A percentile compares a stretch with the other conserved stretches of the same genome.
These are phyloP conservation scores for Meandrusa payeni DNA, from an alignment of 2,888 invertebrate genomes.

Conservation along the genomic window DNA sequence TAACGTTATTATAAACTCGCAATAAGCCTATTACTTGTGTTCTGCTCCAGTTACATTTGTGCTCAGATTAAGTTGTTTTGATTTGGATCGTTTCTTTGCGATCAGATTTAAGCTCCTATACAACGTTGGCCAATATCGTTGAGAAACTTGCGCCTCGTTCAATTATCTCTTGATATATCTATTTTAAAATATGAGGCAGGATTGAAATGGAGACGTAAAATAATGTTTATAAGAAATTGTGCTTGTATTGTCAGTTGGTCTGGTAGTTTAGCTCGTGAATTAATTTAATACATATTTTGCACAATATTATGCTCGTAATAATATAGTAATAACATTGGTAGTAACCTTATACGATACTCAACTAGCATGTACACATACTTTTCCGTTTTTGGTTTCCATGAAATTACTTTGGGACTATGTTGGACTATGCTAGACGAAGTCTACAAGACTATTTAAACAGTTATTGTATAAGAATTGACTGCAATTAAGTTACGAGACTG, in stretches of 20 bases:
- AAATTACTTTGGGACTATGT: too few relatives aligned
- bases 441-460: too few relatives aligned
- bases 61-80: slow-evolving; percentile 58
- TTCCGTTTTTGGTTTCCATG: too few relatives aligned
- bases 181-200: slow-evolving; percentile 16
- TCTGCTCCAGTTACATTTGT: slow-evolving; percentile 40
- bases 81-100: slow-evolving; percentile 49
- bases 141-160: slow-evolving; percentile 18
- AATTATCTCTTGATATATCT: slow-evolving; percentile 24
- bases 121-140: slow-evolving; percentile 13
- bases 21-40: slow-evolving; percentile 31
- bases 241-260: background rate
- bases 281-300: too few relatives aligned
- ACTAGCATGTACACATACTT: too few relatives aligned
- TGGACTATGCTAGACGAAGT: too few relatives aligned
- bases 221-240: slow-evolving; percentile 13
- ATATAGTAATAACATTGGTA: too few relatives aligned
- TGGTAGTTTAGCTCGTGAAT: background rate
- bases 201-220: slow-evolving; percentile 10
- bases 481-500: too few relatives aligned
- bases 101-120: slow-evolving; percentile 35
- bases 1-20: too few relatives aligned
- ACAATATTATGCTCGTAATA: too few relatives aligned
- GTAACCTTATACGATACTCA: too few relatives aligned
- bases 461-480: too few relatives aligned